Evolutionary conservation across 2,888 invertebrate genomes (phyloP).

Genomic region (Ernsta delagoae): DNA sequence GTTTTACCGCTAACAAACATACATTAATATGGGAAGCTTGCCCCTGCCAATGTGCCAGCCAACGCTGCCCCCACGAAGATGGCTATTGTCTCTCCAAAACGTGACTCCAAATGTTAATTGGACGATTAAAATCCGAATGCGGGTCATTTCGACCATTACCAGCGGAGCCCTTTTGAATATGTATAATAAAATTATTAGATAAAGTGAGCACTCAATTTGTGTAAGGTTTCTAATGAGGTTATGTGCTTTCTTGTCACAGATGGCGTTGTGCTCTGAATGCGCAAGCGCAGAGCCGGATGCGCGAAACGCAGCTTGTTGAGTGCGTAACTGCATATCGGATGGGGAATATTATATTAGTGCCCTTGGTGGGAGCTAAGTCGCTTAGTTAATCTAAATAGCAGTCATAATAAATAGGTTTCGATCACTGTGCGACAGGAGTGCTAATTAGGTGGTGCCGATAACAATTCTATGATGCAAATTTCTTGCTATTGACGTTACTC

Average conservation of each 20-base stretch:
- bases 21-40: conserved; percentile 83
- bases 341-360: conserved; percentile 68
- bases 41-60: conserved; percentile 80
- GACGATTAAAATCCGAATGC: conserved; percentile 83
- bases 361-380: conserved; percentile 55
- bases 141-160: conserved; percentile 83
- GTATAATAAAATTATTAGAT: conserved; percentile 84
- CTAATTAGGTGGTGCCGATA: conserved; percentile 18
- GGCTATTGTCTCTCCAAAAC: conserved; percentile 83
- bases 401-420: conserved; percentile 29
- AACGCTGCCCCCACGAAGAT: conserved; percentile 83
- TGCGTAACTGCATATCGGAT: conserved; percentile 68
- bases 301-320: conserved; percentile 78
- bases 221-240: conserved; percentile 84
- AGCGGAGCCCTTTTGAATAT: conserved; percentile 82
- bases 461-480: neutral
- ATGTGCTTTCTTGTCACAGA: conserved; percentile 84
- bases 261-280: conserved; percentile 75
- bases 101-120: conserved; percentile 85
- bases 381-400: conserved; percentile 31
- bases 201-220: conserved; percentile 74
- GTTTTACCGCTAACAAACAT: conserved; percentile 84
- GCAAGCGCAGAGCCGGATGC: conserved; percentile 79
- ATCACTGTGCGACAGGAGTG: conserved; percentile 16
- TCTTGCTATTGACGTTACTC: neutral